Conservation (phyloP, 1,140 invertebrate genomes). For the Lordiphosa mommai region DNA sequence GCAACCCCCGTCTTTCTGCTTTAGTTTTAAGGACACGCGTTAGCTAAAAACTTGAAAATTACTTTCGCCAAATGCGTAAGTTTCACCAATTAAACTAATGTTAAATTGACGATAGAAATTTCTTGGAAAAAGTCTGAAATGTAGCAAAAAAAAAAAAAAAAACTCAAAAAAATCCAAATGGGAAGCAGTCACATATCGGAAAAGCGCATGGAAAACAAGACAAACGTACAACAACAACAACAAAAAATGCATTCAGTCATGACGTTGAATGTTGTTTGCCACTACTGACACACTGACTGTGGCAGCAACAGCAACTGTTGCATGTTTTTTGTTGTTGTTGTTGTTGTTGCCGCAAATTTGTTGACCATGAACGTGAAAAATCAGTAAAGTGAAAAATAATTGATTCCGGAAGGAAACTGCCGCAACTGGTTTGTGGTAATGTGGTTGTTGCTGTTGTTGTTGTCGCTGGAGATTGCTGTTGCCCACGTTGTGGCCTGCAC, state of each 20-base stretch:
- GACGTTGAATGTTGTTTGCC: constrained; percentile 29
- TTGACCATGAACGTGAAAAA: constrained; percentile 71
- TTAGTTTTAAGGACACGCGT: too few relatives aligned
- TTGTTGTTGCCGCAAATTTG: constrained; percentile 34
- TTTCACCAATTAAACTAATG: constrained; percentile 71
- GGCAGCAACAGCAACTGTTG: constrained; percentile 24
- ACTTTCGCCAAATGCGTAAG: constrained; percentile 8
- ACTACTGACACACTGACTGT: constrained; percentile 43
- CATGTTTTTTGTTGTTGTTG: constrained; percentile 18
- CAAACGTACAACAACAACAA: too few relatives aligned
- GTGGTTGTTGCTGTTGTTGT: neutral
- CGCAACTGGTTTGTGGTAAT: constrained; percentile 53
- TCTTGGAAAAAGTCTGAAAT: constrained; percentile 64
- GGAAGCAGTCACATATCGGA: constrained; percentile 33
- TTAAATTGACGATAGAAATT: constrained; percentile 58
- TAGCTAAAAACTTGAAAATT: too few relatives aligned
- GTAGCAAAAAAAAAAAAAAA: constrained; percentile 39
- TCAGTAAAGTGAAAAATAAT: constrained; percentile 70
- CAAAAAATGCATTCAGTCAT: constrained; percentile 39
- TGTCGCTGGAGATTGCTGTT: constrained; percentile 12
- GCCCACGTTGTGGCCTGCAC: neutral
- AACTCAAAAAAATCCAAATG: constrained; percentile 31
- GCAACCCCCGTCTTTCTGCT: too few relatives aligned
- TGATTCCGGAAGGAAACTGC: constrained; percentile 75
- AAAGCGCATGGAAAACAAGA: constrained; percentile 25